Percentiles rank a stretch among this genome's conserved stretches.
Conservation (phyloP, 2,888 invertebrate species). For the Rotaria socialis region DNA sequence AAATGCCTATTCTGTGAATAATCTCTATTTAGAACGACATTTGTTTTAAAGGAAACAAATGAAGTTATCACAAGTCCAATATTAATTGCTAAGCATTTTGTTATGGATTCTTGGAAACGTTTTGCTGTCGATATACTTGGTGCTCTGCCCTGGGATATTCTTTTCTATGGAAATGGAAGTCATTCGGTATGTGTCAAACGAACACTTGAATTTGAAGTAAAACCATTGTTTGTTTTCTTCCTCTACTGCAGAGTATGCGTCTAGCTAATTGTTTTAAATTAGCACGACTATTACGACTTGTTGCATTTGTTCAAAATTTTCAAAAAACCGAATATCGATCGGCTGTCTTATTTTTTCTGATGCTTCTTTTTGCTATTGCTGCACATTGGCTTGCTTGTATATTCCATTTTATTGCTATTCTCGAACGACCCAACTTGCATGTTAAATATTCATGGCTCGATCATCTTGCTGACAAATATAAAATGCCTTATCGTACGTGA, state of each 20-base stretch:
- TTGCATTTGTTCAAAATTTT: conserved; percentile 55
- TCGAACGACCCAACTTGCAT: conserved; percentile 54
- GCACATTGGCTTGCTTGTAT: conserved; percentile 60
- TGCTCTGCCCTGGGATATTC: conserved; percentile 93
- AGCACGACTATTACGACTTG: conserved; percentile 54
- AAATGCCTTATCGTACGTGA: conserved; percentile 40
- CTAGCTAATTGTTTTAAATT: conserved; percentile 2
- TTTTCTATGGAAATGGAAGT: conserved; percentile 65
- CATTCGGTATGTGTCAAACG: conserved; percentile 52
- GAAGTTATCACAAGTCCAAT: conserved; percentile 58
- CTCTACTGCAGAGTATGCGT: background rate
- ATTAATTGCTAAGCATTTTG: conserved; percentile 58
- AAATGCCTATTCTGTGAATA: too few relatives aligned
- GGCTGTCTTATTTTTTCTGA: conserved; percentile 57
- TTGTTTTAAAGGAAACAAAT: conserved; percentile 54
- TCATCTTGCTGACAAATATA: conserved; percentile 51
- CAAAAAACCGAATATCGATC: conserved; percentile 57
- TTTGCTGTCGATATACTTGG: conserved; percentile 96
- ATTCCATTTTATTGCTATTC: conserved; percentile 59
- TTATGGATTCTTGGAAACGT: conserved; percentile 68
- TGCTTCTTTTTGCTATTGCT: conserved; percentile 58
- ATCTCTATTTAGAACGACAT: conserved; percentile 53
- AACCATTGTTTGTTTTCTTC: background rate
- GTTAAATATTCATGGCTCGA: conserved; percentile 56
- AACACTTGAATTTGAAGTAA: background rate